Base-by-base conservation (phyloP, 2,888 invertebrate species). In the Zaprionus obscuricornis region DNA sequence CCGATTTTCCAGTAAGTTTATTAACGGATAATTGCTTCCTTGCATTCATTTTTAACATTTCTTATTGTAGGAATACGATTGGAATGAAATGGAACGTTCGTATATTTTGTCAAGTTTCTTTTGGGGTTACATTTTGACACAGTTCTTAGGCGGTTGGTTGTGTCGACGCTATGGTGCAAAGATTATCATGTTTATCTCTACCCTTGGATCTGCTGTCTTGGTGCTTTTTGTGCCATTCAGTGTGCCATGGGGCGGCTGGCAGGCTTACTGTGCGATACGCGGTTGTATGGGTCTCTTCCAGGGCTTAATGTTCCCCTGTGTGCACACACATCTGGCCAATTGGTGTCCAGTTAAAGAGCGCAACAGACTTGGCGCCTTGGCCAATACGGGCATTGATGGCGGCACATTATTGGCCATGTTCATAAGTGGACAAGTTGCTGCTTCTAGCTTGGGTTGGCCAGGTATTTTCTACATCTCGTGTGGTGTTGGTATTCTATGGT, bases 31-130 rank as follows among this genome's bases (percentile, higher is more conserved):
- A 7, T 3, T 3, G 7, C 37, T 2, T n/a, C 3, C 1, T 11
- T 6, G 6, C 1, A 27, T 2, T 1, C 27, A 11, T 33, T 2
- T n/a, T 0, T 1, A 58, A 17, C 63, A 0, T 10, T 10, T 18
- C 6, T 0, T 0, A 16, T 8, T 36, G 5, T 18, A 90, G 89
- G 88, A 86, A 57, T 89, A 79, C 56, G 73, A 90, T 86, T 73
- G 91, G 93, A 92, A 90, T 50, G 89, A 92, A 66, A 87, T 90
- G 52, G 91, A 92, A 20, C 92, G 92, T 47, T 90, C 92, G 0
- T 89, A 92, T 49, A 92, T 95, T 16, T 89, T 95, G 2, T 95
- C 95, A 1, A 94, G 95, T 0, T 95, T 95, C 89, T 95, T 95
- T 87, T 94, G 95, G 94, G 95, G 95, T 1, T 95, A 96, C 85